Base-by-base conservation (phyloP, 2,113 vertebrate species). In the Peromyscus californicus region DNA sequence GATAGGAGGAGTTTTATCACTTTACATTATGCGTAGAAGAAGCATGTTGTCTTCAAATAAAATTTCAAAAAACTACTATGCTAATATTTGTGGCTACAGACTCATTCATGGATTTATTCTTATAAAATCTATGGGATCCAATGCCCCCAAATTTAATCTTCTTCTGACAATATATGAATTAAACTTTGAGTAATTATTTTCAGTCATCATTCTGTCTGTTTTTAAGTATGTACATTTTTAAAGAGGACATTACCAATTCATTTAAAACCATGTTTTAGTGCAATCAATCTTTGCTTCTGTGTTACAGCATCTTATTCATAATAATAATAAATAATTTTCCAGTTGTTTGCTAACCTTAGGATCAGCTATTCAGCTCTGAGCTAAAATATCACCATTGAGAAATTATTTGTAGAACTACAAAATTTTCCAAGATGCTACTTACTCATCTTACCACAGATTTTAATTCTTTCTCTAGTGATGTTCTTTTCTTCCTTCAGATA, bases 41-140 rank as follows among this genome's bases (percentile, higher is more conserved):
- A 97, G 82, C n/a, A 29, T 12, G 86, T 76, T 89, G 69, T 86
- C 29, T 95, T 84, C 0, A 80, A 93, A 94, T 65, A 75, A 88
- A 90, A 63, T 13, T 69, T 89, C 42, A 67, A 59, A 85, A 91
- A 91, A 65, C 57, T 59, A 92, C 33, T 76, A 79, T 91, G 16
- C 63, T 79, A n/a, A 74, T 88, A 7, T 78, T 70, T 96, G 31
- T 67, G 94, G 3, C 42, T 93, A 59, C 61, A 78, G 78, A 80
- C 59, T 82, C 45, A 51, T 59, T 95, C 76, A 0, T 8, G 51
- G 33, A 54, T 94, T 57, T 57, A 95, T 17, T 42, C 7, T 74
- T 7, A 19, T 87, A 74, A 90, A 84, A 90, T 94, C 87, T 87
- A 51, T 87, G 9, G 10, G 12, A 54, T 79, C 24, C 16, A 48